Evolutionary conservation across 2,888 invertebrate genomes (phyloP), one percentile per base, ranked within the genome.

Genomic region (Heliconius hortense): DNA sequence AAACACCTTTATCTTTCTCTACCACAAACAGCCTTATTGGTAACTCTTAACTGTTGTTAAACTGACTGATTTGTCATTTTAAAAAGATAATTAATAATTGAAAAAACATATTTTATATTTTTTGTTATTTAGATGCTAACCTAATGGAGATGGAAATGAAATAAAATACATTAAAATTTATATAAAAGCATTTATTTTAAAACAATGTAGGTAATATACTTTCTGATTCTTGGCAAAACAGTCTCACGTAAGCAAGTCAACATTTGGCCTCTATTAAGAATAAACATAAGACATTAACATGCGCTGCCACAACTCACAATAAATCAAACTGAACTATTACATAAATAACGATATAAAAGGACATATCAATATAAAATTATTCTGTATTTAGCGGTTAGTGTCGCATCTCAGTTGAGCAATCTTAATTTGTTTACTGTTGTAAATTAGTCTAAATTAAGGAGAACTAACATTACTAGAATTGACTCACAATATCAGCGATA

Each of bases 171-270:
- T 39, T 79, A 66, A 72, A 56, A 26, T 73, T 87, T 91, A 93
- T 94, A 94, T 90, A 94, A 94, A 94, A 94, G 94, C 94, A 93
- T 94, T 93, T 94, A 94, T 93, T 94, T 94, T 92, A 93, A 94
- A 94, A 94, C 94, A 94, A 93, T 93, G 94, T 94, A 93, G 93
- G 93, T 94, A 94, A 94, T 94, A 94, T 93, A 93, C 92, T 93
- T 94, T 93, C 93, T 93, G 93, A 94, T 93, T 94, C 93, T 94
- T 94, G 94, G 94, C 94, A 94, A 94, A 94, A 94, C 94, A 94
- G 94, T 94, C 94, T 94, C 93, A 94, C 93, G 90, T 93, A 93
- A 94, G 94, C 94, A 94, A 94, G 93, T 94, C 93, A 93, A 94
- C 93, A 94, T 94, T 94, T 94, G 94, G 94, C 94, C 93, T 93